phyloP scores from a whole-genome alignment of 2,888 invertebrate genomes.

The Muscina levida region DNA sequence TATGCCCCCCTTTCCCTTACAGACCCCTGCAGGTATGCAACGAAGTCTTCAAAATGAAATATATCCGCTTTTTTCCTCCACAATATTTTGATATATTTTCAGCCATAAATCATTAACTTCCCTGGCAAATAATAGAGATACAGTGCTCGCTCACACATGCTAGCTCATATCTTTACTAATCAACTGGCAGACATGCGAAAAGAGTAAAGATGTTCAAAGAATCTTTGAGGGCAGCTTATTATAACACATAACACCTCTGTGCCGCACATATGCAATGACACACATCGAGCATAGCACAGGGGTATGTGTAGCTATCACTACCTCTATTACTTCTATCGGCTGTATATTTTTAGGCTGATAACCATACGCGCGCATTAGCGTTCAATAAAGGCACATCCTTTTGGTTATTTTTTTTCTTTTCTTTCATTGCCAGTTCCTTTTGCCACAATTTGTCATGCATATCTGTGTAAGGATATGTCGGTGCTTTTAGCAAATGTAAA shows the following conservation, averaged over 20 bases:
- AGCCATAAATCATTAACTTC: slow-evolving; percentile 24
- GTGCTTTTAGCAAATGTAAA: slow-evolving; percentile 64
- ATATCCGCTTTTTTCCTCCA: background rate
- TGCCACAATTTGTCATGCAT: slow-evolving; percentile 67
- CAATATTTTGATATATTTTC: slow-evolving; percentile 20
- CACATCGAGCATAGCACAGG: background rate
- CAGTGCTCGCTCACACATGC: background rate
- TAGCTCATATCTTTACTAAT: slow-evolving; percentile 16
- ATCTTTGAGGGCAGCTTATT: slow-evolving; percentile 47
- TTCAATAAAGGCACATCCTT: slow-evolving; percentile 58
- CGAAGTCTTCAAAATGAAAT: slow-evolving; percentile 1
- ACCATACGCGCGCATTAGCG: slow-evolving; percentile 63
- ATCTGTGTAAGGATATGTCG: slow-evolving; percentile 39
- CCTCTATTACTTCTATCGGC: background rate
- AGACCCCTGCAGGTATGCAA: background rate
- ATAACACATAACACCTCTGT: slow-evolving; percentile 7
- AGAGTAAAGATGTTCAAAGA: slow-evolving; percentile 22
- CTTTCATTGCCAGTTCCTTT: slow-evolving; percentile 10
- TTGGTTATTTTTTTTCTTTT: slow-evolving; percentile 18
- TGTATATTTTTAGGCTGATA: slow-evolving; percentile 42
- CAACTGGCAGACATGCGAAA: slow-evolving; percentile 2
- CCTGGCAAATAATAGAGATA: background rate
- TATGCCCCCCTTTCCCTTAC: background rate
- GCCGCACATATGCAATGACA: slow-evolving; percentile 38
- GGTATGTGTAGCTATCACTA: slow-evolving; percentile 50